Evolutionary conservation across 2,797 vertebrate genomes (phyloP).

Genomic region (Cossypha caffra): DNA sequence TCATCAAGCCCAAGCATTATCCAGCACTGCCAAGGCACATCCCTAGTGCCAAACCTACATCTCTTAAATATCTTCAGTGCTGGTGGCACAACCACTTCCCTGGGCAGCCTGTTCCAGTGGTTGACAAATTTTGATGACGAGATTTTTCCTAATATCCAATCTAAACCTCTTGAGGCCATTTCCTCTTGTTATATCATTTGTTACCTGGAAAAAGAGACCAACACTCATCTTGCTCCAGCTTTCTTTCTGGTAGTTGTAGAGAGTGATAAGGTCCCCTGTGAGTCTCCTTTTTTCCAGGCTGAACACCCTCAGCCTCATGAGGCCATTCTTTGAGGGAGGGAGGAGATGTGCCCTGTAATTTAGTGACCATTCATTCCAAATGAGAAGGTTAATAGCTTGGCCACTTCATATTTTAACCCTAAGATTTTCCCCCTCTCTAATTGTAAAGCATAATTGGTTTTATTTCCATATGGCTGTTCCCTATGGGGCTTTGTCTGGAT

Average conservation of each 20-base stretch:
- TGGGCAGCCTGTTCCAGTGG: not conserved
- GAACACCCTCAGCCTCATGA: conserved; percentile 15
- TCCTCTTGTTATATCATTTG: not conserved
- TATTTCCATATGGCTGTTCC: not conserved
- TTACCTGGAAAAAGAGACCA: not conserved
- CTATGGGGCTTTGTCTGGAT: not conserved
- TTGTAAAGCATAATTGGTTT: not conserved
- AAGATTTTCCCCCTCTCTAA: not conserved
- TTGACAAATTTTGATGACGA: not conserved
- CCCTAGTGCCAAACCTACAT: not conserved
- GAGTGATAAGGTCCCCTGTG: not conserved
- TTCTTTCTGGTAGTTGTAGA: not conserved
- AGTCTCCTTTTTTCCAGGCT: not conserved
- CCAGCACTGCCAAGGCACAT: not conserved
- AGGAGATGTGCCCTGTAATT: conserved; percentile 26
- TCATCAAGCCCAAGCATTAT: not conserved
- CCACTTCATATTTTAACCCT: conserved; percentile 43
- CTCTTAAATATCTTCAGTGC: not conserved
- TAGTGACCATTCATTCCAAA: conserved; percentile 51
- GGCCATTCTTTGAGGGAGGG: conserved; percentile 11
- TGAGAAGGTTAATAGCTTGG: conserved; percentile 56
- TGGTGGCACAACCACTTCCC: not conserved
- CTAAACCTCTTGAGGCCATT: not conserved
- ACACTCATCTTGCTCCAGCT: not conserved
- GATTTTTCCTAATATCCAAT: not conserved